These are phyloP conservation scores for Hyposoter dolosus DNA, from an alignment of 2,888 invertebrate species.

Conservation along the genomic window DNA sequence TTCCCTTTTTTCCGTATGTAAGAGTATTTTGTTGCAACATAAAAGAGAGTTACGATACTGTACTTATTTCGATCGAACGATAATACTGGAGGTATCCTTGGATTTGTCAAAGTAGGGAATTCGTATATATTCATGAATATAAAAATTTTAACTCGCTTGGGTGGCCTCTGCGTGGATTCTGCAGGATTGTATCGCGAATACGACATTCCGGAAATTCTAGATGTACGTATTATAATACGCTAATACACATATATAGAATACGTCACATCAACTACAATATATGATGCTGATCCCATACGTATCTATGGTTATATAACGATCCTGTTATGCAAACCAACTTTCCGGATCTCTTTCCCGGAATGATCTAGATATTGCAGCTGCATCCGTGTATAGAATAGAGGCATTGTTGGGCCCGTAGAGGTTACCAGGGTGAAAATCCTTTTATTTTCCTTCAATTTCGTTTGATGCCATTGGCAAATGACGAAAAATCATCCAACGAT, in stretches of 20 bases:
- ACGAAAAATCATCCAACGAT: constrained; percentile 34
- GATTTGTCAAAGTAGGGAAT: constrained; percentile 15
- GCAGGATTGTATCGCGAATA: constrained; percentile 9
- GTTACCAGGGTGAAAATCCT: constrained; percentile 23
- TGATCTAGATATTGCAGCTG: constrained; percentile 33
- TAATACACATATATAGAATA: neutral
- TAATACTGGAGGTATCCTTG: constrained; percentile 18
- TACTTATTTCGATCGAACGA: constrained; percentile 37
- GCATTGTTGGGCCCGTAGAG: constrained; percentile 26
- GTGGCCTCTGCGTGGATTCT: neutral
- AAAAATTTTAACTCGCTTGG: constrained; percentile 38
- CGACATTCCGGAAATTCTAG: constrained; percentile 25
- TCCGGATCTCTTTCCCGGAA: constrained; percentile 17
- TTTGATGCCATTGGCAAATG: constrained; percentile 4
- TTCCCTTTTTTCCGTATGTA: too few species aligned
- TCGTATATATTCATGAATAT: constrained; percentile 29
- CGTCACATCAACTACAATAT: neutral
- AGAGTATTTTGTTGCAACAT: neutral
- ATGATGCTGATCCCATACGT: constrained; percentile 33
- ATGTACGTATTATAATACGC: constrained; percentile 9
- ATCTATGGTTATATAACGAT: constrained; percentile 23
- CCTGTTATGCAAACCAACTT: constrained; percentile 27
- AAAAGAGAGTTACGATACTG: constrained; percentile 7
- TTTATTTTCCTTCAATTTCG: constrained; percentile 27
- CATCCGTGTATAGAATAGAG: constrained; percentile 24